Conservation (phyloP, 2,888 invertebrate species). For the Sialis lutaria region DNA sequence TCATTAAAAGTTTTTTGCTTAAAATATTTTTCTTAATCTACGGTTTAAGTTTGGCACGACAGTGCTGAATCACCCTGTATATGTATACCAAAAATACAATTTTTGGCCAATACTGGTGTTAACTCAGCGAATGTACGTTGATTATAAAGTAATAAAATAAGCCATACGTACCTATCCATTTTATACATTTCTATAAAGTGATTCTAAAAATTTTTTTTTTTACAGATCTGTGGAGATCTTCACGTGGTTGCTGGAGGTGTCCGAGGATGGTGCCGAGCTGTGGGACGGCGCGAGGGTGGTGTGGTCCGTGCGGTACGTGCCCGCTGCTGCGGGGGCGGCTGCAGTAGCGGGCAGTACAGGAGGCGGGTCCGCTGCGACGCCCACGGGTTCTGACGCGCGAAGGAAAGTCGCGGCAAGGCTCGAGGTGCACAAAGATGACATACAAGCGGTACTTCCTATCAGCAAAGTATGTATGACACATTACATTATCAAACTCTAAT, state of each 20-base stretch:
- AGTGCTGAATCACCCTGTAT: too few relatives aligned
- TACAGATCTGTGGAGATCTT: slow-evolving; percentile 61
- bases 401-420: slow-evolving; percentile 64
- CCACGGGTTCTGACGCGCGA: slow-evolving; percentile 21
- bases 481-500: too few relatives aligned
- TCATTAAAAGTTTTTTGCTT: too few relatives aligned
- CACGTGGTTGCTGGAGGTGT: slow-evolving; percentile 81
- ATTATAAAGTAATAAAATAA: slow-evolving; percentile 1
- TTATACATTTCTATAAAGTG: neutral
- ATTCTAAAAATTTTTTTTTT: slow-evolving; percentile 8
- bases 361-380: slow-evolving; percentile 10
- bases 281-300: slow-evolving; percentile 72
- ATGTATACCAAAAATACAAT: neutral
- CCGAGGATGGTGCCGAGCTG: slow-evolving; percentile 57
- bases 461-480: slow-evolving; percentile 51
- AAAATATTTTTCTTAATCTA: too few relatives aligned
- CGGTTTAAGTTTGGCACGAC: too few relatives aligned
- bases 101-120: neutral
- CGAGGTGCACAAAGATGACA: slow-evolving; percentile 85
- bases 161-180: neutral
- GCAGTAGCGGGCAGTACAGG: slow-evolving; percentile 14
- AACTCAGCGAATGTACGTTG: neutral
- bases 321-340: slow-evolving; percentile 31
- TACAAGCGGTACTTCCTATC: slow-evolving; percentile 83
- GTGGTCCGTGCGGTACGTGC: slow-evolving; percentile 66